Evolutionary conservation across 2,113 vertebrate genomes (phyloP).

Genomic region (Phalacrocorax brasilianus): DNA sequence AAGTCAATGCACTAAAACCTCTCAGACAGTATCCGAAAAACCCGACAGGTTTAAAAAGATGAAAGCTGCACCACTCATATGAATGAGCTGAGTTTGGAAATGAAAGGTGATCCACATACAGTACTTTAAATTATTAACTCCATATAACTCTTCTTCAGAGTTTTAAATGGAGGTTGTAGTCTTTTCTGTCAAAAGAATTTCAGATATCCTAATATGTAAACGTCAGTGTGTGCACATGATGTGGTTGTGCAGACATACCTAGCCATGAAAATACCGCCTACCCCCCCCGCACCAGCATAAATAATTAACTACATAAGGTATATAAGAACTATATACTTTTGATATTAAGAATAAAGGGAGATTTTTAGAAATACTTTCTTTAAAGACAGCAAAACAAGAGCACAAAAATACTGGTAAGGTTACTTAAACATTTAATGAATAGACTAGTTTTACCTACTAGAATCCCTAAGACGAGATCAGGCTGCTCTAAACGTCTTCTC

Average conservation of each 20-base stretch:
- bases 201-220: neutral
- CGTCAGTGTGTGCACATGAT: fast-evolving
- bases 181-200: neutral
- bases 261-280: neutral
- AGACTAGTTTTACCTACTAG: neutral
- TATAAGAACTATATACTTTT: neutral
- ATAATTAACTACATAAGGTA: neutral
- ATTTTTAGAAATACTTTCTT: neutral
- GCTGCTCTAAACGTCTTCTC: neutral
- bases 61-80: neutral
- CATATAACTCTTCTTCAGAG: neutral
- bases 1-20: neutral
- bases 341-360: neutral
- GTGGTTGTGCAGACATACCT: neutral
- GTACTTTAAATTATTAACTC: neutral
- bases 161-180: neutral
- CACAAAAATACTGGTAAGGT: neutral
- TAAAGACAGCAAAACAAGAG: neutral
- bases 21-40: neutral
- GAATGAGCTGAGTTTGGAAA: neutral
- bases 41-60: neutral
- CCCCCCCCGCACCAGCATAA: neutral
- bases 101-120: neutral
- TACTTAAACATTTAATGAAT: neutral
- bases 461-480: neutral